These are phyloP conservation scores for Carabus problematicus DNA, from an alignment of 2,888 invertebrate genomes.

Conservation along the genomic window DNA sequence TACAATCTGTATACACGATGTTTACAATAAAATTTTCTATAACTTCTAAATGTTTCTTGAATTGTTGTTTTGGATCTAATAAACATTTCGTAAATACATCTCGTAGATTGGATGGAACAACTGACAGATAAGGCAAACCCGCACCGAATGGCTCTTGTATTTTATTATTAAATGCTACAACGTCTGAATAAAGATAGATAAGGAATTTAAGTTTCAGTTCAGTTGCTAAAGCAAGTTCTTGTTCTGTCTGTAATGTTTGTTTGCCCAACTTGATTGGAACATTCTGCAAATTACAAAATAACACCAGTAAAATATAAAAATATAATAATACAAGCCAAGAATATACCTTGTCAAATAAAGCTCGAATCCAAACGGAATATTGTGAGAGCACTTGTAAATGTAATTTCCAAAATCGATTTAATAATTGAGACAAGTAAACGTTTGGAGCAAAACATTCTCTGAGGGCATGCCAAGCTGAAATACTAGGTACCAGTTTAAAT, in stretches of 20 bases:
- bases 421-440: conserved; percentile 29
- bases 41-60: conserved; percentile 9
- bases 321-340: background rate
- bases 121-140: conserved; percentile 23
- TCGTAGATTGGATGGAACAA: conserved; percentile 26
- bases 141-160: conserved; percentile 18
- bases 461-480: conserved; percentile 25
- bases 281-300: conserved; percentile 10
- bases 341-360: conserved; percentile 26
- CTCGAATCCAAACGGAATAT: conserved; percentile 19
- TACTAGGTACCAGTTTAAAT: conserved; percentile 28
- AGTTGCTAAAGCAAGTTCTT: background rate
- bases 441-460: conserved; percentile 24
- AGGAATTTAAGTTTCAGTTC: conserved; percentile 36
- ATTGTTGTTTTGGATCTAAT: conserved; percentile 30
- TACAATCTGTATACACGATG: conserved; percentile 56
- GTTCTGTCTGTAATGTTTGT: conserved; percentile 3
- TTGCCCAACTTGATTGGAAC: conserved; percentile 26
- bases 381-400: conserved; percentile 34
- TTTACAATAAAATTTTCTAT: conserved; percentile 32
- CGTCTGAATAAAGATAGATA: conserved; percentile 28
- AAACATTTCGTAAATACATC: conserved; percentile 25
- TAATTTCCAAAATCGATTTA: conserved; percentile 36
- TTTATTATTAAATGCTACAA: conserved; percentile 28
- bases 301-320: background rate